Evolutionary conservation across 2,113 vertebrate genomes (phyloP).

Genomic region (Zeus faber): DNA sequence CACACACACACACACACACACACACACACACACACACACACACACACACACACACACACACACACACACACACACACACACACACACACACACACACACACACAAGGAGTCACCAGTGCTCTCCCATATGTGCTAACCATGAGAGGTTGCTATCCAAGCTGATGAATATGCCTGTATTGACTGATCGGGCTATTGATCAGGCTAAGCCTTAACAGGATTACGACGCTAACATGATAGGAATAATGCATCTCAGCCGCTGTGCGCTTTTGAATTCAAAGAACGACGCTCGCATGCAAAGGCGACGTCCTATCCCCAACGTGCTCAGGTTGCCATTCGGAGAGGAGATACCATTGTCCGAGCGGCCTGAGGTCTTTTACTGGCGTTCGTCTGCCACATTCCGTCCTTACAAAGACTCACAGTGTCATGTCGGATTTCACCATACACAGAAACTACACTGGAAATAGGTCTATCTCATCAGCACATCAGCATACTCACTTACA

Average conservation of each 20-base stretch:
- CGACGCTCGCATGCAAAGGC: too few relatives aligned
- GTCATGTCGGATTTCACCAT: slow-evolving; percentile 35
- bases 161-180: slow-evolving; percentile 65
- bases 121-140: slow-evolving; percentile 28
- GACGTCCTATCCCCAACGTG: too few relatives aligned
- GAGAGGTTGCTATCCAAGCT: slow-evolving; percentile 40
- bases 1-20: too few relatives aligned
- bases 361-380: slow-evolving; percentile 31
- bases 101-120: neutral
- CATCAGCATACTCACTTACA: too few relatives aligned
- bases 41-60: too few relatives aligned
- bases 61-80: too few relatives aligned
- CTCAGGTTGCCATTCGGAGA: too few relatives aligned
- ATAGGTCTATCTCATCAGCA: too few relatives aligned
- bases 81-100: slow-evolving; percentile 10
- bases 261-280: slow-evolving; percentile 21
- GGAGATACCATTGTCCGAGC: slow-evolving; percentile 14
- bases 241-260: slow-evolving; percentile 39
- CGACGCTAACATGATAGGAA: slow-evolving; percentile 65
- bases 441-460: too few relatives aligned
- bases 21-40: too few relatives aligned
- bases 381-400: slow-evolving; percentile 58
- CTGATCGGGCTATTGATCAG: slow-evolving; percentile 59
- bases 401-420: slow-evolving; percentile 39
- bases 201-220: slow-evolving; percentile 68